Evolutionary conservation across 2,888 invertebrate genomes (phyloP).

Genomic region (Drosophila ezoana): DNA sequence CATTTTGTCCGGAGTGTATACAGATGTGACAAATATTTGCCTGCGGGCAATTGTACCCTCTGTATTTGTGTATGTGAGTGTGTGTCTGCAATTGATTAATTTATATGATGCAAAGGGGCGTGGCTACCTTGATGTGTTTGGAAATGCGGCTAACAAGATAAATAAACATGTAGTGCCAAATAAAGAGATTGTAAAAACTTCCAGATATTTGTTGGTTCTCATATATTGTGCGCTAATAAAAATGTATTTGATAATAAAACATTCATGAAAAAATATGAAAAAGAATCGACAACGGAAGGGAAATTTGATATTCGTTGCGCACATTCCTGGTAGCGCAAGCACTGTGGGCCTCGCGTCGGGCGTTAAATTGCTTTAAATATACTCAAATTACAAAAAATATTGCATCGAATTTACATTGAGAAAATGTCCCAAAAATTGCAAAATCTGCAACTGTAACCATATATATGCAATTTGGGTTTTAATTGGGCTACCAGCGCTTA

Average conservation of each 20-base stretch:
- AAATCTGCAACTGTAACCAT: conserved; percentile 13
- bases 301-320: conserved; percentile 13
- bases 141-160: conserved; percentile 51
- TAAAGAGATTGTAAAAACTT: conserved; percentile 40
- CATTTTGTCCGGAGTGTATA: conserved; percentile 53
- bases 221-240: conserved; percentile 1
- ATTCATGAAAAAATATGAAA: background rate
- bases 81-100: conserved; percentile 71
- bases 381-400: conserved; percentile 9
- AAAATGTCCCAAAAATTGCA: conserved; percentile 12
- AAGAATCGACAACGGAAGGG: background rate
- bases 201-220: conserved; percentile 25
- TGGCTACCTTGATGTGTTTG: conserved; percentile 31
- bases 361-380: too few species aligned
- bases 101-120: conserved; percentile 54
- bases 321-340: background rate
- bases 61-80: conserved; percentile 18
- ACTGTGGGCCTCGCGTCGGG: background rate
- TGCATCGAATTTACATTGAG: conserved; percentile 2
- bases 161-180: conserved; percentile 49
- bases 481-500: conserved; percentile 9
- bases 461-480: conserved; percentile 23
- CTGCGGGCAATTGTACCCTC: conserved; percentile 33
- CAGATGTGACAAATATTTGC: conserved; percentile 64
- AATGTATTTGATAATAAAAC: conserved; percentile 8